These are phyloP conservation scores for Babyrousa celebensis DNA, from an alignment of 2,797 vertebrate species.

Conservation along the genomic window DNA sequence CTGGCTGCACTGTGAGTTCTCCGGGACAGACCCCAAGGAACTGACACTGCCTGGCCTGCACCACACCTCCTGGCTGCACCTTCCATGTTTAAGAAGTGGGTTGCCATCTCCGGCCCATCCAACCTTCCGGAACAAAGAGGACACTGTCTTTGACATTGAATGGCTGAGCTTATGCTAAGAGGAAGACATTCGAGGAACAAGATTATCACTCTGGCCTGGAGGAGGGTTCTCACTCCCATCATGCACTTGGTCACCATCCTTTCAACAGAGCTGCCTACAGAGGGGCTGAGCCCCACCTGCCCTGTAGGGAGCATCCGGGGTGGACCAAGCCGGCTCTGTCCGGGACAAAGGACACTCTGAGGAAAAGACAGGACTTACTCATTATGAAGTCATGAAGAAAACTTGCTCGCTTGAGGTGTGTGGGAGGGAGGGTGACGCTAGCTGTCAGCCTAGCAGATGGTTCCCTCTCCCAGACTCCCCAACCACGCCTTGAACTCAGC, in stretches of 20 bases:
- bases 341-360: rapidly evolving
- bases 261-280: background rate
- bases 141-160: background rate
- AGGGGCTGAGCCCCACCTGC: background rate
- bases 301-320: background rate
- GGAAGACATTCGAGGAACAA: background rate
- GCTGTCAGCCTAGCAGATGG: background rate
- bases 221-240: background rate
- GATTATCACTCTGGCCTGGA: background rate
- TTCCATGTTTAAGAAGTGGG: background rate
- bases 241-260: too few species aligned
- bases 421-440: background rate
- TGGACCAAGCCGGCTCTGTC: background rate
- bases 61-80: background rate
- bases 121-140: background rate
- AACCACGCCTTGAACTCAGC: background rate
- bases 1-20: background rate
- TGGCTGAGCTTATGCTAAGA: background rate
- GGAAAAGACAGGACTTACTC: background rate
- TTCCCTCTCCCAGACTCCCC: background rate
- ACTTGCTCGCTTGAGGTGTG: too few species aligned
- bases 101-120: background rate
- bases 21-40: background rate
- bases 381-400: background rate
- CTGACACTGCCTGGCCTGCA: background rate